phyloP scores from a whole-genome alignment of 2,113 vertebrate species.

The Nyctereutes procyonoides region DNA sequence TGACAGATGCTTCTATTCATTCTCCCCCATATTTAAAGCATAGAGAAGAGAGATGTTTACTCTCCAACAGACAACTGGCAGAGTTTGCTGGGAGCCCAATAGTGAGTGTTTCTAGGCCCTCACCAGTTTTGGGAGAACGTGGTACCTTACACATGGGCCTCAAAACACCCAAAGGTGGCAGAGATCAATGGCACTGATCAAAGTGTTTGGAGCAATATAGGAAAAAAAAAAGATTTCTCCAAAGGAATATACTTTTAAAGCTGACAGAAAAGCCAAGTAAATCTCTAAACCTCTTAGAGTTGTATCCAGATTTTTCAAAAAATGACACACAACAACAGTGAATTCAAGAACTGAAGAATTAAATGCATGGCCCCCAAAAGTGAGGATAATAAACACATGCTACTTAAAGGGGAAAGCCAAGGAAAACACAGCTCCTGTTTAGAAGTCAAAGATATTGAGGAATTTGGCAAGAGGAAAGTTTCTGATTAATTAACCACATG shows the following conservation, averaged over 20 bases:
- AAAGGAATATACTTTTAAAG: neutral
- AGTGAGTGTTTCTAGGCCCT: no score
- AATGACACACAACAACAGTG: neutral
- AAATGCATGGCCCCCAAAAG: neutral
- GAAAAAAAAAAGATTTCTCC: neutral
- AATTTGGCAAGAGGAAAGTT: slow-evolving; percentile 21
- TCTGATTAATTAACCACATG: slow-evolving; percentile 45
- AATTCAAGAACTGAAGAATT: neutral
- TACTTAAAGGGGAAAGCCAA: neutral
- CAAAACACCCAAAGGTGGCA: neutral
- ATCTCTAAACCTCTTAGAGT: neutral
- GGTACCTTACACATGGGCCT: neutral
- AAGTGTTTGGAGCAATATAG: neutral
- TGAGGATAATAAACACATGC: neutral
- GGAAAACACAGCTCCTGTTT: neutral
- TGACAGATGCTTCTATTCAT: neutral
- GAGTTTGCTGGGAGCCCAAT: neutral
- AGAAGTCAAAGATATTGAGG: slow-evolving; percentile 32
- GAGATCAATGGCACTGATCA: neutral
- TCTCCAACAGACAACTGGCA: neutral
- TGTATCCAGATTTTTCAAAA: neutral
- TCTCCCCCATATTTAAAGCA: neutral
- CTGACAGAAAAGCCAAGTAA: slow-evolving; percentile 2
- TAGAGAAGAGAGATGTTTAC: neutral
- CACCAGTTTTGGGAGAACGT: neutral